Base-by-base conservation (phyloP, 2,888 invertebrate species). In the Saturnia japonica region DNA sequence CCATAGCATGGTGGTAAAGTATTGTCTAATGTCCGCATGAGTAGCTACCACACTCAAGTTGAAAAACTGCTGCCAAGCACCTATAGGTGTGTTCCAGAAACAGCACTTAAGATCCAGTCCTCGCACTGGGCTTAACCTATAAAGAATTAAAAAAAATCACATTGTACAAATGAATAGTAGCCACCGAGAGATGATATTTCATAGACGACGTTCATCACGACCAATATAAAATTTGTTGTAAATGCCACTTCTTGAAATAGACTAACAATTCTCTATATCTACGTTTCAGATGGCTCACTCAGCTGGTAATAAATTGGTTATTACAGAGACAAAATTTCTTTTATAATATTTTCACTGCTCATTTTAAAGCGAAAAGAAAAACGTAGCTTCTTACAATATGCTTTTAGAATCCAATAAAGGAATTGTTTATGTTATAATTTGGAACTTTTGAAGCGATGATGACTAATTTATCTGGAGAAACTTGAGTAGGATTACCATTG, bases 281-380 rank as follows among this genome's bases (percentile, higher is more conserved):
- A 14, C 25, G 68, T 40, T 57, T 57, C 22, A 42, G 47, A 57
- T 42, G 57, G 68, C 68, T 68, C 34, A 54, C 54, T 68, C 42
- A 42, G 57, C 57, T 57, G 42, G 68, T 57, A 68, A 22, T 54
- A 42, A 57, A 68, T 68, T 68, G 68, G 42, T 57, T 54, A 42
- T 68, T 68, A 68, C 22, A 57, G 14, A 42, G 54, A 22, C 40
- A 42, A 68, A 68, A 68, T 40, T 40, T 57, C 68, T 57, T 57
- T 9, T 57, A 57, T 57, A 12, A 57, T 25, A 57, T 25, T 25
- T 57, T 57, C 57, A 9, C 1, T 12, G 57, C 25, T 25, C 22
- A 57, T 22, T 25, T 54, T 25, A 22, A 54, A 54, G 22, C 1
- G 22, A 22, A 22, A 12, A 22, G 22, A 54, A 54, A 54, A 54